These are phyloP conservation scores for Odontocolon sp. DNA, from an alignment of 2,888 invertebrate genomes.

Conservation along the genomic window DNA sequence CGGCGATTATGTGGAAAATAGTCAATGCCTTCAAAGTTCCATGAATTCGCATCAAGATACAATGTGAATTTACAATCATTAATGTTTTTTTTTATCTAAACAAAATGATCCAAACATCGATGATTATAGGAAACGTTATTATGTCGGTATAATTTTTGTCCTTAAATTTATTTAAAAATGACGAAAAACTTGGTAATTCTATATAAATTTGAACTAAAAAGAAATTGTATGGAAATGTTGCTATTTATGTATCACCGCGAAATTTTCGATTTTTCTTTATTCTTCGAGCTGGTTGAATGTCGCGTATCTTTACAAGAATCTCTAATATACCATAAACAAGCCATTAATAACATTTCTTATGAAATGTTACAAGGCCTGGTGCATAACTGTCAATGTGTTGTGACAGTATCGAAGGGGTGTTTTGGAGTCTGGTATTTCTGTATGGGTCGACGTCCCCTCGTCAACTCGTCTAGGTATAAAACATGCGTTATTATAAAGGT, in stretches of 20 bases:
- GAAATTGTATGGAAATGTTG: no score
- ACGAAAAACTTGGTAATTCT: no score
- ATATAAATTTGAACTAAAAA: no score
- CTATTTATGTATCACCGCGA: no score
- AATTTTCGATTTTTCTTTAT: no score
- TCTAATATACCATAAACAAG: slow-evolving; percentile 71
- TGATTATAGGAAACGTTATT: no score
- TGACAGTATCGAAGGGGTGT: slow-evolving; percentile 76
- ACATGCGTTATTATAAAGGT: slow-evolving; percentile 35
- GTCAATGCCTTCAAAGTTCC: slow-evolving; percentile 30
- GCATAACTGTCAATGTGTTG: slow-evolving; percentile 71
- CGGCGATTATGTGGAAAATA: slow-evolving; percentile 64
- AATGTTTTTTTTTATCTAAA: no score
- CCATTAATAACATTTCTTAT: slow-evolving; percentile 72
- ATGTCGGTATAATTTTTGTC: no score
- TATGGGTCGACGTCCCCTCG: slow-evolving; percentile 50
- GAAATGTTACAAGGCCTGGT: slow-evolving; percentile 50
- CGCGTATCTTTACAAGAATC: slow-evolving; percentile 54
- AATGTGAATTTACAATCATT: not conserved
- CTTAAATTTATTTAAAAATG: no score
- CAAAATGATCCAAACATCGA: no score
- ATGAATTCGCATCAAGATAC: slow-evolving; percentile 1
- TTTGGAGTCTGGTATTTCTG: slow-evolving; percentile 71
- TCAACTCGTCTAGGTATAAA: slow-evolving; percentile 5
- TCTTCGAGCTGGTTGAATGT: no score